Conservation (phyloP, 2,888 invertebrate genomes). For the Didymodactylos carnosus region DNA sequence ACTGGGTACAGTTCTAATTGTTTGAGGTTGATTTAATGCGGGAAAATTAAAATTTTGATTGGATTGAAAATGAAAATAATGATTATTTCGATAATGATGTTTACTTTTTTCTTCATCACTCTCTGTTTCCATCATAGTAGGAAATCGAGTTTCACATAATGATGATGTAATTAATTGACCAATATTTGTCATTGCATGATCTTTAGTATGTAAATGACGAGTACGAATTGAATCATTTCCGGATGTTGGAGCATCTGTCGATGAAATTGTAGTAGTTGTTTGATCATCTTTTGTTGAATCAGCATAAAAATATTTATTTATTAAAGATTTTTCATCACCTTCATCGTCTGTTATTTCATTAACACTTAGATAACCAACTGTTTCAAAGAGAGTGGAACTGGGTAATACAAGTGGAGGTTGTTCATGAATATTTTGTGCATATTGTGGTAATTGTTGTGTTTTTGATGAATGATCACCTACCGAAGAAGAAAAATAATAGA, state of each 20-base stretch:
- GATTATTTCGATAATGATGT: too few species aligned
- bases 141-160: too few species aligned
- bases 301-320: neutral
- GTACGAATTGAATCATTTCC: neutral
- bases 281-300: neutral
- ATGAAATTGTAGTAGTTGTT: neutral
- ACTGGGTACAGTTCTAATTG: neutral
- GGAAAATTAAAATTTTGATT: neutral
- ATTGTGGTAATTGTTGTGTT: neutral
- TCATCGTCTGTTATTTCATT: neutral
- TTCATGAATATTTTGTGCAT: too few species aligned
- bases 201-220: too few species aligned
- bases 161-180: too few species aligned
- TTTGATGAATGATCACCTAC: neutral
- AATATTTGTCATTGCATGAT: too few species aligned
- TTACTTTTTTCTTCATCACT: too few species aligned
- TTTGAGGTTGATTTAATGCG: neutral
- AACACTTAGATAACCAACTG: neutral
- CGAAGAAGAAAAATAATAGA: neutral
- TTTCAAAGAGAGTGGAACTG: too few species aligned
- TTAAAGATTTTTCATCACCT: neutral
- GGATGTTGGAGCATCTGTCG: neutral
- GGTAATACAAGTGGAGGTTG: too few species aligned
- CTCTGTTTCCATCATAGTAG: too few species aligned
- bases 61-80: too few species aligned